These are phyloP conservation scores for Lytechinus variegatus DNA, from an alignment of 35 echinoderm and acorn worm species.

Conservation along the genomic window DNA sequence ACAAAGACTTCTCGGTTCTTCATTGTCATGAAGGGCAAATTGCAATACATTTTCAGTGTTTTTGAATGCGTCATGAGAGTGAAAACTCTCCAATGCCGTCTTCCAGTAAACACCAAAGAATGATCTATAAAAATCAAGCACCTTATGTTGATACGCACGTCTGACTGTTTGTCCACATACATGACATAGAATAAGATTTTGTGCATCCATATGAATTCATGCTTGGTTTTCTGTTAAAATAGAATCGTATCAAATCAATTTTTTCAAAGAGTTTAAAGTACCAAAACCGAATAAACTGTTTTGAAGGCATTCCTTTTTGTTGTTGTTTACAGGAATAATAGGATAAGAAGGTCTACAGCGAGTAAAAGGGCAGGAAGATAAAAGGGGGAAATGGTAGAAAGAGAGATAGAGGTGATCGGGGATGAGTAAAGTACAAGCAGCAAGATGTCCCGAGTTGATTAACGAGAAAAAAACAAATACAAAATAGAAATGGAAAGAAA, in stretches of 20 bases:
- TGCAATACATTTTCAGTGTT: too few relatives aligned
- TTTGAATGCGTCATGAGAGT: too few relatives aligned
- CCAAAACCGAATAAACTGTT: background rate
- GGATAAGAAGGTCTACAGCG: background rate
- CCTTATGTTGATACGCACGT: background rate
- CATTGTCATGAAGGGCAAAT: too few relatives aligned
- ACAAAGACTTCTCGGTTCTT: too few relatives aligned
- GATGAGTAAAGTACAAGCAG: background rate
- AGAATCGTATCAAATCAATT: background rate
- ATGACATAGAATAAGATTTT: background rate
- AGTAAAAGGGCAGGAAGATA: background rate
- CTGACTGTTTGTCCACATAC: background rate
- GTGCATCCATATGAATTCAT: background rate
- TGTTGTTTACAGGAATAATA: background rate
- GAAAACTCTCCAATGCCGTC: too few relatives aligned
- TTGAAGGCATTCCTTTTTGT: background rate
- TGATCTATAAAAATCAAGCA: background rate
- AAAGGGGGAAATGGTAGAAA: background rate
- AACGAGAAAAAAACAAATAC: too few relatives aligned
- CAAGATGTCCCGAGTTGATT: too few relatives aligned
- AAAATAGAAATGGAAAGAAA: too few relatives aligned
- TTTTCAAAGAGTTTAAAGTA: background rate
- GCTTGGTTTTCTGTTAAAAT: background rate
- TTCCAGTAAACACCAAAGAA: too few relatives aligned
- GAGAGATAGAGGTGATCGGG: background rate